These are phyloP conservation scores for Sebastes reedi DNA, from an alignment of 2,797 vertebrate genomes.

Conservation along the genomic window DNA sequence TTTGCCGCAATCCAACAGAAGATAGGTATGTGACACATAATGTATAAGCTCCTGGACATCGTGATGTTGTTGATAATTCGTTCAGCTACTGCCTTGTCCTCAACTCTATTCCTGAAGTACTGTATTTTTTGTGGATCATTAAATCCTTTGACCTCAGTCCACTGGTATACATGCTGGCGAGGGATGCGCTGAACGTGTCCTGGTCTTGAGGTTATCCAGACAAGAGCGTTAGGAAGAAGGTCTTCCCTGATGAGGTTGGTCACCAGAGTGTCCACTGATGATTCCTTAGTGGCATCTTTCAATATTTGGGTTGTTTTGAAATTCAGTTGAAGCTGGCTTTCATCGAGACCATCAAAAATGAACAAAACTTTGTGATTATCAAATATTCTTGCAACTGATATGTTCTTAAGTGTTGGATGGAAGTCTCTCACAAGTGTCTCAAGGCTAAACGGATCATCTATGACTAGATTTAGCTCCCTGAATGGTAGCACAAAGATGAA, in stretches of 20 bases:
- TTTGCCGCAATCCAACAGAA: conserved; percentile 62
- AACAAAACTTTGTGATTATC: conserved; percentile 34
- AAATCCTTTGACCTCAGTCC: conserved; percentile 56
- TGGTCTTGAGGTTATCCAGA: conserved; percentile 65
- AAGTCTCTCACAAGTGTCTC: conserved; percentile 38
- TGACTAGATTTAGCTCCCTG: conserved; percentile 51
- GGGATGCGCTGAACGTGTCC: conserved; percentile 34
- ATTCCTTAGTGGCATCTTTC: not conserved
- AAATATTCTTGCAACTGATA: not conserved
- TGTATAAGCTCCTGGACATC: conserved; percentile 43
- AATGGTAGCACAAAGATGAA: conserved; percentile 56
- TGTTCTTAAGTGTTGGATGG: conserved; percentile 30
- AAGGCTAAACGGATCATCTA: conserved; percentile 15
- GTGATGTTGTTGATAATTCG: conserved; percentile 23
- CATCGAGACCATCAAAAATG: conserved; percentile 60
- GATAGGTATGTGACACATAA: conserved; percentile 67
- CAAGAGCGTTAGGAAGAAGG: conserved; percentile 34
- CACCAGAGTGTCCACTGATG: conserved; percentile 45
- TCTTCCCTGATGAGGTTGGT: conserved; percentile 42
- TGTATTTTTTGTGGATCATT: conserved; percentile 37
- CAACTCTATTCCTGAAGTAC: conserved; percentile 46
- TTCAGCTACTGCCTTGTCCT: conserved; percentile 21
- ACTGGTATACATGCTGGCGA: accelerated
- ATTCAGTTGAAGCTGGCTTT: conserved; percentile 45
- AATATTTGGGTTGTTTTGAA: not conserved